These are phyloP conservation scores for Drosophila anomelani DNA, from an alignment of 2,888 invertebrate genomes.

Conservation along the genomic window DNA sequence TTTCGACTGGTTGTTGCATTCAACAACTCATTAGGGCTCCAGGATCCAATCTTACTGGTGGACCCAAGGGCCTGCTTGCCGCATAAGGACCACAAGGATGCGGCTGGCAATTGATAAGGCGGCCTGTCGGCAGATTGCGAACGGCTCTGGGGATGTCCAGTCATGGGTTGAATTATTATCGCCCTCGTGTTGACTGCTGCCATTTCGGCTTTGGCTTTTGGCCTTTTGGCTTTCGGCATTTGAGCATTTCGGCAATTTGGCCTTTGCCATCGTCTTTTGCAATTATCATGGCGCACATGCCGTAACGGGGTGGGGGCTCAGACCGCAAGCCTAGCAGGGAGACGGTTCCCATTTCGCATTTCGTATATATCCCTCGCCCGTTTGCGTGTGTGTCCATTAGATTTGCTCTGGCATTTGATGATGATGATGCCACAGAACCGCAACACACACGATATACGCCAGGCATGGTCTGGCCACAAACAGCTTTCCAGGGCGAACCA, in stretches of 20 bases:
- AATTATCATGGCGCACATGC: constrained; percentile 72
- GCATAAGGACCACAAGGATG: constrained; percentile 27
- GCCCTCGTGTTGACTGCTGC: constrained; percentile 69
- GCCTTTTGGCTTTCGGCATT: constrained; percentile 19
- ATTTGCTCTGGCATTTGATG: constrained; percentile 70
- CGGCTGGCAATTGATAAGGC: constrained; percentile 46
- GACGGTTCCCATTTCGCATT: constrained; percentile 13
- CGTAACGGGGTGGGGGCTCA: constrained; percentile 33
- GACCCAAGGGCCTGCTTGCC: constrained; percentile 21
- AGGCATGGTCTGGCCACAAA: constrained; percentile 40
- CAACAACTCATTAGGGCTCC: constrained; percentile 74
- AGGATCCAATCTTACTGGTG: constrained; percentile 53
- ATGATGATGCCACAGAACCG: constrained; percentile 75
- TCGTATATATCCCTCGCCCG: constrained; percentile 21
- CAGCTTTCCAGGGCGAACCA: constrained; percentile 54
- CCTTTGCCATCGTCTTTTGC: constrained; percentile 54
- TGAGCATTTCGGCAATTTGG: constrained; percentile 21
- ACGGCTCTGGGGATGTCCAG: constrained; percentile 38
- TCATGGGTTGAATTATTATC: constrained; percentile 76
- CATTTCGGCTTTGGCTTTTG: constrained; percentile 34
- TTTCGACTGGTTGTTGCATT: constrained; percentile 42
- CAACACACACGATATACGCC: constrained; percentile 68
- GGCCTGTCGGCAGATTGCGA: constrained; percentile 39
- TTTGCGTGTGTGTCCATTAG: constrained; percentile 42
- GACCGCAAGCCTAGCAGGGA: constrained; percentile 57